These are phyloP conservation scores for Parazoanthus atlanticus DNA, from an alignment of 92 coral and sea anemone genomes.

Conservation along the genomic window DNA sequence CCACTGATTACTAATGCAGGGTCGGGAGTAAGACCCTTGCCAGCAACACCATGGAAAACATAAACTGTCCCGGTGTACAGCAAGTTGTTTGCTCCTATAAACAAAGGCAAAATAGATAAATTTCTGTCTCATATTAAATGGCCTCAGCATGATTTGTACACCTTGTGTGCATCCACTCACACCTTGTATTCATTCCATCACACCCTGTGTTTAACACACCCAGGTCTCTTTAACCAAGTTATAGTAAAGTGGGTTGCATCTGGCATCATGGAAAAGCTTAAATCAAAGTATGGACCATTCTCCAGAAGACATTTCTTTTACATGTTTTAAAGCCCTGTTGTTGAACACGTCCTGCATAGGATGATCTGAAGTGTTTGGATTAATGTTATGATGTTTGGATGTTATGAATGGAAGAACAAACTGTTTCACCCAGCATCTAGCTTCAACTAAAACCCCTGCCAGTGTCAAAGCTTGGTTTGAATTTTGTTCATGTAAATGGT, in stretches of 20 bases:
- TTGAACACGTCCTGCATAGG: not conserved
- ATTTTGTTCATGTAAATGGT: too few species aligned
- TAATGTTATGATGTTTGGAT: too few species aligned
- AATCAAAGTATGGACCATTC: too few species aligned
- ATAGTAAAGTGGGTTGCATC: too few species aligned
- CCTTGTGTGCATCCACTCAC: too few species aligned
- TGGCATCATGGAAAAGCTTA: too few species aligned
- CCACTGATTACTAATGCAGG: slow-evolving; percentile 73
- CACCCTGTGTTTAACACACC: too few species aligned
- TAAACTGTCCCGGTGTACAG: slow-evolving; percentile 91
- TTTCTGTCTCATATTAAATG: not conserved
- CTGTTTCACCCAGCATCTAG: not conserved
- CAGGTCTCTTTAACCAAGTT: too few species aligned
- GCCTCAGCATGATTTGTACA: too few species aligned
- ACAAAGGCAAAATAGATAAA: not conserved
- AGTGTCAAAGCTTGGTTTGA: not conserved
- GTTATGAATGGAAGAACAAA: not conserved
- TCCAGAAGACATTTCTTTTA: too few species aligned
- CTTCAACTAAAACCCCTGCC: not conserved
- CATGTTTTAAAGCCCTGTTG: too few species aligned
- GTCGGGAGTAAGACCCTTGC: slow-evolving; percentile 53
- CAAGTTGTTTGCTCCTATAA: slow-evolving; percentile 76
- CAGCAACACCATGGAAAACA: slow-evolving; percentile 70
- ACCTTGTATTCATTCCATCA: too few species aligned
- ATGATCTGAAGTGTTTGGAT: not conserved